A percentile compares a stretch with the other conserved stretches of the same genome.
phyloP scores from a whole-genome alignment of 2,797 vertebrate species.

The Eleutherodactylus coqui region DNA sequence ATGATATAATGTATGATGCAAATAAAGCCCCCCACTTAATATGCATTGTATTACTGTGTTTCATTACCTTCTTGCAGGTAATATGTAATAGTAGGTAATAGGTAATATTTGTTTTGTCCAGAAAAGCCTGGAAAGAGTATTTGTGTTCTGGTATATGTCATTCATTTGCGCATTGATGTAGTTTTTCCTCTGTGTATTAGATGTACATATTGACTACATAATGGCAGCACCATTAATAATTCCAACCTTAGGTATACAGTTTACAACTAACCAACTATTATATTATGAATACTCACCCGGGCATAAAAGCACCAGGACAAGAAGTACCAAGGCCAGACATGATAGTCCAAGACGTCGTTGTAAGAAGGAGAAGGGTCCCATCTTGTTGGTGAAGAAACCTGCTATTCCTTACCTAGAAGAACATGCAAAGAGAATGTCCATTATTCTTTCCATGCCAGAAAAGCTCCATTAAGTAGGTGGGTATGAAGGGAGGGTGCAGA shows the following conservation, averaged over 20 bases:
- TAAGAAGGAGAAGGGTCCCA: slow-evolving; percentile 28
- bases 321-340: slow-evolving; percentile 37
- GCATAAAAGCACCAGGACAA: slow-evolving; percentile 46
- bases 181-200: neutral
- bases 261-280: neutral
- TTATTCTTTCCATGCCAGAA: slow-evolving; percentile 13
- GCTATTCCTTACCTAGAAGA: slow-evolving; percentile 16
- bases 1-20: neutral
- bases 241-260: neutral
- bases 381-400: slow-evolving; percentile 20
- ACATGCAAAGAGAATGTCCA: neutral
- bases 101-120: neutral
- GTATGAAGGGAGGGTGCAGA: slow-evolving; percentile 21
- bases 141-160: neutral
- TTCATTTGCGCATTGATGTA: neutral
- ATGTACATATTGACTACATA: neutral
- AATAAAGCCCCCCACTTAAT: neutral
- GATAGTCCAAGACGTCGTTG: slow-evolving; percentile 35
- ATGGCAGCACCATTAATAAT: neutral
- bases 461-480: slow-evolving; percentile 29
- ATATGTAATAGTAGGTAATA: too few relatives aligned
- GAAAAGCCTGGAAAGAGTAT: neutral
- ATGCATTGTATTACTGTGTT: neutral
- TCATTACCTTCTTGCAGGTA: neutral
- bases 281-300: slow-evolving; percentile 52